Percentiles rank a stretch among this genome's conserved stretches.
Conservation (phyloP, 2,797 vertebrate genomes). For the Margarornis squamiger region DNA sequence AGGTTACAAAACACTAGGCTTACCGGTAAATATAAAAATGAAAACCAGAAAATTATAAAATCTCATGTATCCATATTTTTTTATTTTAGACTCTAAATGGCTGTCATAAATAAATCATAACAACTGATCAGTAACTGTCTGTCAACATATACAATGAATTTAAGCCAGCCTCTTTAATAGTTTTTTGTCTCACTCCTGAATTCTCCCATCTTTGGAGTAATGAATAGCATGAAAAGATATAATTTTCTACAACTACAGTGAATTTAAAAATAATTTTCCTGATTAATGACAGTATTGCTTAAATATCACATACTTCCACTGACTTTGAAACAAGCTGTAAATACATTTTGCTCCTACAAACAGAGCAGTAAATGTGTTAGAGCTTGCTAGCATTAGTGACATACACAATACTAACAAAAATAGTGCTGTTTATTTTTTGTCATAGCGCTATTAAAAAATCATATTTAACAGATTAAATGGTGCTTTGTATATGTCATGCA, state of each 20-base stretch:
- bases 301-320: background rate
- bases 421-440: background rate
- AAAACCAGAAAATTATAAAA: background rate
- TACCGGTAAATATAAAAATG: slow-evolving; percentile 8
- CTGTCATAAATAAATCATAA: background rate
- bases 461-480: background rate
- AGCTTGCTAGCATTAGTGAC: background rate
- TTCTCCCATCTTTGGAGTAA: background rate
- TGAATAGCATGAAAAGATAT: background rate
- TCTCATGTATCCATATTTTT: background rate
- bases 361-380: background rate
- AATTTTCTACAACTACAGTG: background rate
- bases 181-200: background rate
- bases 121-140: background rate
- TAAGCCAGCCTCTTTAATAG: background rate
- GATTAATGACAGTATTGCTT: background rate
- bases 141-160: background rate
- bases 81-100: background rate
- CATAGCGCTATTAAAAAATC: background rate
- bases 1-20: slow-evolving; percentile 31
- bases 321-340: background rate
- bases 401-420: background rate
- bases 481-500: background rate
- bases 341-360: background rate
- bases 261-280: background rate